Conservation (phyloP, 2,113 vertebrate genomes). For the Oryzias melastigma region DNA sequence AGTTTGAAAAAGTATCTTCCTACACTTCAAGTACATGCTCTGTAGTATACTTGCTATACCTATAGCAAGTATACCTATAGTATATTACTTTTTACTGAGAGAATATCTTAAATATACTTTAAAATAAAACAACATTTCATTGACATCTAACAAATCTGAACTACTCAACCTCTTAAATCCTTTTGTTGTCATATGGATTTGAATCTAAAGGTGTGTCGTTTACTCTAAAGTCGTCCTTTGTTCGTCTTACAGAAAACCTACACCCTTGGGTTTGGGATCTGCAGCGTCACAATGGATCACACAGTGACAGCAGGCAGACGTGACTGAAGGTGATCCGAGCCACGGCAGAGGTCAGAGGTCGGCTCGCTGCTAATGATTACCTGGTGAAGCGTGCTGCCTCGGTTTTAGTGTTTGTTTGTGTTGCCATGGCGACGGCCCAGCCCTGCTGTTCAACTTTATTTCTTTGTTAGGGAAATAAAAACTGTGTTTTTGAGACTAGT, state of each 20-base stretch:
- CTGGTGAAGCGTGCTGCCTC: conserved; percentile 40
- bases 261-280: background rate
- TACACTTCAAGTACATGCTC: no score
- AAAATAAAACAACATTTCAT: no score
- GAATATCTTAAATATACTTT: no score
- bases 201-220: background rate
- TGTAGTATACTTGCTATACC: no score
- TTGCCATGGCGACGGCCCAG: conserved; percentile 36
- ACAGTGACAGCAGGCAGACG: conserved; percentile 59
- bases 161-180: no score
- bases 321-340: conserved; percentile 43
- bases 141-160: no score
- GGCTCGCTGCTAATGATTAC: conserved; percentile 38
- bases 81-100: no score
- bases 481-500: background rate
- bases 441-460: conserved; percentile 2
- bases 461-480: background rate
- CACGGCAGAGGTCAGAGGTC: conserved; percentile 53
- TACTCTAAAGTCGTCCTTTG: conserved; percentile 7
- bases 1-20: no score
- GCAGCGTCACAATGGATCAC: conserved; percentile 7
- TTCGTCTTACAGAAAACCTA: background rate
- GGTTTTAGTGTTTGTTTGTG: conserved; percentile 38
- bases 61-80: no score
- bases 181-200: no score